These are phyloP conservation scores for Pterocles burchelli DNA, from an alignment of 2,113 vertebrate species.

Conservation along the genomic window DNA sequence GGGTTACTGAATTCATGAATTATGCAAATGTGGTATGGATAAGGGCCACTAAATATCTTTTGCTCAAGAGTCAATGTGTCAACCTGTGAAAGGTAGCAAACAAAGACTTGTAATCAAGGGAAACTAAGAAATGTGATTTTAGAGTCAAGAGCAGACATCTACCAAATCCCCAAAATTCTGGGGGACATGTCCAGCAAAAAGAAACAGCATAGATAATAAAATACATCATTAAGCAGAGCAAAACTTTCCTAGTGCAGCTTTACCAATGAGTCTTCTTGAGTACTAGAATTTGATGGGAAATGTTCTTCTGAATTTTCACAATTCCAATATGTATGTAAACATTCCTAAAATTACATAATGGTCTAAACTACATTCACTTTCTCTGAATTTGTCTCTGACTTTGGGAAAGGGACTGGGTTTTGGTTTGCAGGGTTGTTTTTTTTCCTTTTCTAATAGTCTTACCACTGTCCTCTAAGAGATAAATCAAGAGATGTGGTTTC, in stretches of 20 bases:
- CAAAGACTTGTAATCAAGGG: background rate
- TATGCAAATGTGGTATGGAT: constrained; percentile 95
- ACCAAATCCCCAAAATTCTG: background rate
- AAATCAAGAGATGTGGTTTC: background rate
- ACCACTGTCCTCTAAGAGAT: background rate
- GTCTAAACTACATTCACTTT: background rate
- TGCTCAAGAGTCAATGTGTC: constrained; percentile 91
- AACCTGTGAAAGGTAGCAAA: constrained; percentile 77
- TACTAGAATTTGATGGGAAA: background rate
- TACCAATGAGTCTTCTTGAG: fast-evolving
- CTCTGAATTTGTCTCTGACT: background rate
- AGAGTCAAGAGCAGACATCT: background rate
- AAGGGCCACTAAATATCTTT: constrained; percentile 94
- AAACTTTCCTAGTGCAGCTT: background rate
- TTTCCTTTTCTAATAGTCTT: background rate
- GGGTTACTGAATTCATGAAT: constrained; percentile 99
- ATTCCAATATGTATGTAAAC: background rate
- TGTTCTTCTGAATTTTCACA: background rate
- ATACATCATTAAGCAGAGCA: background rate
- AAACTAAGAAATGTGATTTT: background rate
- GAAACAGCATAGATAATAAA: background rate
- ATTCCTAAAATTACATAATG: background rate
- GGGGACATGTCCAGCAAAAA: fast-evolving
- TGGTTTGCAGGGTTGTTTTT: background rate
- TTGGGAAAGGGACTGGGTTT: fast-evolving